A percentile compares a stretch with the other conserved stretches of the same genome.
Conservation (phyloP, 2,888 invertebrate genomes). For the Epinotia nisella region DNA sequence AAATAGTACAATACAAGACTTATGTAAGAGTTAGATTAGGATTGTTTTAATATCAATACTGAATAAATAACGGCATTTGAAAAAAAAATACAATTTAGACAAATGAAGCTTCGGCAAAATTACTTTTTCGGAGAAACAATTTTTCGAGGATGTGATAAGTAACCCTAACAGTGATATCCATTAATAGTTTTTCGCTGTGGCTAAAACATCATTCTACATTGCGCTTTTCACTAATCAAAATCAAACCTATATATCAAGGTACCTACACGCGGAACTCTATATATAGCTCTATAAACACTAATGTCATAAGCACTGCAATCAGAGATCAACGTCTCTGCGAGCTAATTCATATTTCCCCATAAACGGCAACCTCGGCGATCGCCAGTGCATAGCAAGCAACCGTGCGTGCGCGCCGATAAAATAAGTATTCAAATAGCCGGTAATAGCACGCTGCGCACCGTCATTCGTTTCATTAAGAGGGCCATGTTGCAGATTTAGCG, state of each 20-base stretch:
- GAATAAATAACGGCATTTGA: too few relatives aligned
- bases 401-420: constrained; percentile 27
- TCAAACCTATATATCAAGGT: too few relatives aligned
- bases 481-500: constrained; percentile 3
- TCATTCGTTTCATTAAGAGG: constrained; percentile 6
- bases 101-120: too few relatives aligned
- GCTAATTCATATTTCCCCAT: constrained; percentile 27
- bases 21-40: too few relatives aligned
- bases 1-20: too few relatives aligned
- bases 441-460: constrained; percentile 10
- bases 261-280: too few relatives aligned
- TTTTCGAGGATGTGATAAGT: too few relatives aligned
- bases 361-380: constrained; percentile 16
- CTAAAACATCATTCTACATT: too few relatives aligned
- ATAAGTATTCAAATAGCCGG: constrained; percentile 5
- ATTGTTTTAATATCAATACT: too few relatives aligned
- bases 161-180: not conserved
- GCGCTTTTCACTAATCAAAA: too few relatives aligned
- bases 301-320: constrained; percentile 15
- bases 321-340: constrained; percentile 19
- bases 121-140: too few relatives aligned
- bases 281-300: not conserved
- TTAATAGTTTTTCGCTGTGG: not conserved
- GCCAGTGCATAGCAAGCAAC: constrained; percentile 27
- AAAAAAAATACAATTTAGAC: too few relatives aligned